phyloP scores from a whole-genome alignment of 2,888 invertebrate species.

The Stenodema calcarata region DNA sequence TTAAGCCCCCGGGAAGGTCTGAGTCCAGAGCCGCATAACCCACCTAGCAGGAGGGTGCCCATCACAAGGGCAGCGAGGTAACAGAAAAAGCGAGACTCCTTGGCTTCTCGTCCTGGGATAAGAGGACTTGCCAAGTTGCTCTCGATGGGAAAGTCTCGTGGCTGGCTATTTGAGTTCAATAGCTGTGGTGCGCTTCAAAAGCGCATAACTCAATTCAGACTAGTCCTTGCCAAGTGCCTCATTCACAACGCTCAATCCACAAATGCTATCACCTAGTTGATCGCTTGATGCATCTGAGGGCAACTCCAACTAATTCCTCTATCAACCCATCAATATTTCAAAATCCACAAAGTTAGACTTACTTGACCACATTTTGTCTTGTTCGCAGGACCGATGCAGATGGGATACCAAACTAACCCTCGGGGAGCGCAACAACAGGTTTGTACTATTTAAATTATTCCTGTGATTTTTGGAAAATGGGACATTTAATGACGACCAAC shows the following conservation, averaged over 20 bases:
- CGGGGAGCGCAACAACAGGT: constrained; percentile 4
- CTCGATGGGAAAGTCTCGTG: constrained; percentile 34
- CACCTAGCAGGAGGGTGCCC: constrained; percentile 40
- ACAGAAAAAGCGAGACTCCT: constrained; percentile 27
- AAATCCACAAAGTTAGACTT: neutral
- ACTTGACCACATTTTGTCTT: neutral
- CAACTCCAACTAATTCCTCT: neutral
- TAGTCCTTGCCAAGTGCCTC: constrained; percentile 23
- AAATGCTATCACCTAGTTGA: neutral
- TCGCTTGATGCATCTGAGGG: constrained; percentile 10
- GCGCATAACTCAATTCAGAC: constrained; percentile 40
- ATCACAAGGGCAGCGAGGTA: constrained; percentile 15
- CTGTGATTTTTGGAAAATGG: no score
- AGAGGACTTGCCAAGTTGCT: neutral
- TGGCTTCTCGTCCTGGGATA: constrained; percentile 3
- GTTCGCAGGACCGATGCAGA: constrained; percentile 28
- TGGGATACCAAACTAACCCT: neutral
- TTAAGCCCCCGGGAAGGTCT: constrained; percentile 11
- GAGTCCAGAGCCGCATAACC: constrained; percentile 13
- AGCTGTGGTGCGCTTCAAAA: constrained; percentile 5
- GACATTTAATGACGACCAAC: no score
- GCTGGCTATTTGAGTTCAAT: constrained; percentile 43
- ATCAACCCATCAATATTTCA: neutral
- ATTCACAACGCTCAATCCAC: neutral
- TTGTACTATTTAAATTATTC: neutral